Evolutionary conservation across 2,113 vertebrate genomes (phyloP).

Genomic region (Dermatemys mawii): DNA sequence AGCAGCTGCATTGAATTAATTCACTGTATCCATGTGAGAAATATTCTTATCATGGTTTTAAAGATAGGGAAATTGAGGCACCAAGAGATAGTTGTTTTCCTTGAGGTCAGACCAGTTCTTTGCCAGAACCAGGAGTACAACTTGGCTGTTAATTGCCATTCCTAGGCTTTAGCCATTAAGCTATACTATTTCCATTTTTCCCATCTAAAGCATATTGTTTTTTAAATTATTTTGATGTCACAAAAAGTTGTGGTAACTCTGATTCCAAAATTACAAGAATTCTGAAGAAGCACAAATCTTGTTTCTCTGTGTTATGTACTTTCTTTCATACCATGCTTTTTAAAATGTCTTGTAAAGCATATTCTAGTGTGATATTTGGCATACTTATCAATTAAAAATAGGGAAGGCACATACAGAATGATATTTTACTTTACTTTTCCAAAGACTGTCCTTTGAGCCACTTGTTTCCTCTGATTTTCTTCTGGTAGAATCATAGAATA

Average conservation of each 20-base stretch:
- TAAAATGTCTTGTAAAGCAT: neutral
- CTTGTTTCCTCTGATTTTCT: too few species aligned
- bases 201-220: neutral
- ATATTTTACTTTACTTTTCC: neutral
- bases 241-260: neutral
- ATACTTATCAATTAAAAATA: neutral
- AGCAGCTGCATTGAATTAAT: neutral
- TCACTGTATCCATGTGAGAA: neutral
- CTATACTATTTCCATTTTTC: neutral
- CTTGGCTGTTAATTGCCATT: neutral
- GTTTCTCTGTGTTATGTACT: neutral
- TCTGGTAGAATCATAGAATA: too few species aligned
- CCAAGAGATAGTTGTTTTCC: neutral
- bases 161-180: neutral
- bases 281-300: neutral
- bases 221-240: neutral
- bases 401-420: fast-evolving
- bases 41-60: fast-evolving
- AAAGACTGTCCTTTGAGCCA: too few species aligned
- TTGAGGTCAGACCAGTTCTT: neutral
- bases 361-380: neutral
- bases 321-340: neutral
- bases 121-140: neutral
- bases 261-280: fast-evolving
- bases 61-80: neutral